Evolutionary conservation across 2,113 vertebrate species (phyloP).

Genomic region (Indicator maculatus): DNA sequence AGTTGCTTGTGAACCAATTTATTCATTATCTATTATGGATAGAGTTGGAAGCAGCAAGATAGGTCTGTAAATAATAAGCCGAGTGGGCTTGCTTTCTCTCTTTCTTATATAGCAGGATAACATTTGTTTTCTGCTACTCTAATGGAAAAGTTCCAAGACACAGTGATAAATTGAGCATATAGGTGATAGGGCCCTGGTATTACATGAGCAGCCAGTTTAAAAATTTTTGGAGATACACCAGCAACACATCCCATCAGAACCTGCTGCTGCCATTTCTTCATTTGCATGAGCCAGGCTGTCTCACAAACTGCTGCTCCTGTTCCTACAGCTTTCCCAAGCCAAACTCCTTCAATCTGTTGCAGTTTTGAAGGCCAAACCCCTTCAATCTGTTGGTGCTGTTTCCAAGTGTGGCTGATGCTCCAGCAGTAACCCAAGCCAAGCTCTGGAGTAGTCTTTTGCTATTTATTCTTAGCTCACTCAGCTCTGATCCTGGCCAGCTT

Average conservation of each 20-base stretch:
- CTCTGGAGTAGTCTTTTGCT: conserved; percentile 7
- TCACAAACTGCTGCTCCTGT: conserved; percentile 62
- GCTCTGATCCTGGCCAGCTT: not conserved
- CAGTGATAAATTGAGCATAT: conserved; percentile 73
- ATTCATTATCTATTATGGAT: conserved; percentile 64
- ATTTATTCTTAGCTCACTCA: conserved; percentile 51
- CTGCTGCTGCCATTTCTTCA: conserved; percentile 60
- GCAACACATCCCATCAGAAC: conserved; percentile 63
- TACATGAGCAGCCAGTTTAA: conserved; percentile 68
- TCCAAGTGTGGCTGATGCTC: conserved; percentile 62
- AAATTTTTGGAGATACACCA: conserved; percentile 67
- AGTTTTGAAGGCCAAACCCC: conserved; percentile 65
- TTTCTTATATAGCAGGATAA: conserved; percentile 46
- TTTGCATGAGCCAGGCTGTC: conserved; percentile 62
- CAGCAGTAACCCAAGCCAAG: conserved; percentile 58
- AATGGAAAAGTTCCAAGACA: conserved; percentile 64
- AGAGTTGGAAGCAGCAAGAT: conserved; percentile 39
- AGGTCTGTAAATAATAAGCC: conserved; percentile 60
- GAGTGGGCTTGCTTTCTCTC: conserved; percentile 51
- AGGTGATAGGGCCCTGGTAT: conserved; percentile 68
- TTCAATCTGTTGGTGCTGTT: conserved; percentile 63
- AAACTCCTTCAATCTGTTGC: conserved; percentile 69
- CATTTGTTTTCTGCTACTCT: conserved; percentile 65
- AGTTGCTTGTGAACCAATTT: conserved; percentile 68
- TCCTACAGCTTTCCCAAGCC: conserved; percentile 60